These are phyloP conservation scores for Cataglyphis hispanica DNA, from an alignment of 1,140 invertebrate species.

Conservation along the genomic window DNA sequence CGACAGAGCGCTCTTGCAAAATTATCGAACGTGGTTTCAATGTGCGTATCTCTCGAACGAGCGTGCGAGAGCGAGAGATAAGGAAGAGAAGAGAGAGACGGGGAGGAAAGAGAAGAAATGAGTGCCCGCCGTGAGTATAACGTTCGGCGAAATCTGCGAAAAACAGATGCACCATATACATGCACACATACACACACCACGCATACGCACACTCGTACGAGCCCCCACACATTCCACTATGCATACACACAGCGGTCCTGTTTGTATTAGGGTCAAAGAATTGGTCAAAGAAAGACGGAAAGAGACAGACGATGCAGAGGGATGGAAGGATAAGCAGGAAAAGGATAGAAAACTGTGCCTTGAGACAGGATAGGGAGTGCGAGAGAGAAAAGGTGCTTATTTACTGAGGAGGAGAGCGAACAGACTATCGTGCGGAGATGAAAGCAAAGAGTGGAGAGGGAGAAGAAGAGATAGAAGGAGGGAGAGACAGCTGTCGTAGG, in stretches of 20 bases:
- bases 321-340: conserved; percentile 40
- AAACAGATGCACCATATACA: conserved; percentile 39
- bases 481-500: conserved; percentile 29
- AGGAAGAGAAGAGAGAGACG: background rate
- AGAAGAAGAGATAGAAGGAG: conserved; percentile 26
- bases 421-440: conserved; percentile 19
- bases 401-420: conserved; percentile 26
- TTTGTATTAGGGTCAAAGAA: conserved; percentile 67
- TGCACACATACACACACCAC: background rate
- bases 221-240: conserved; percentile 24
- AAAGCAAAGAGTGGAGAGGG: conserved; percentile 2
- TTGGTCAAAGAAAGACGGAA: conserved; percentile 23
- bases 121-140: conserved; percentile 36
- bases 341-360: background rate
- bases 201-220: background rate
- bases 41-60: conserved; percentile 60
- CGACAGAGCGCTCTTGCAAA: conserved; percentile 54
- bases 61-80: conserved; percentile 55
- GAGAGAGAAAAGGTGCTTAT: conserved; percentile 21
- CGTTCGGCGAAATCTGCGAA: conserved; percentile 41
- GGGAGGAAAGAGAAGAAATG: background rate
- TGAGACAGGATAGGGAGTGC: background rate
- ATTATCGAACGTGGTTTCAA: conserved; percentile 63
- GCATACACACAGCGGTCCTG: conserved; percentile 31
- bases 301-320: conserved; percentile 28